Percentiles rank a stretch among this genome's conserved stretches.
These are phyloP conservation scores for Sylvilagus bachmani DNA, from an alignment of 2,113 vertebrate species.

Conservation along the genomic window DNA sequence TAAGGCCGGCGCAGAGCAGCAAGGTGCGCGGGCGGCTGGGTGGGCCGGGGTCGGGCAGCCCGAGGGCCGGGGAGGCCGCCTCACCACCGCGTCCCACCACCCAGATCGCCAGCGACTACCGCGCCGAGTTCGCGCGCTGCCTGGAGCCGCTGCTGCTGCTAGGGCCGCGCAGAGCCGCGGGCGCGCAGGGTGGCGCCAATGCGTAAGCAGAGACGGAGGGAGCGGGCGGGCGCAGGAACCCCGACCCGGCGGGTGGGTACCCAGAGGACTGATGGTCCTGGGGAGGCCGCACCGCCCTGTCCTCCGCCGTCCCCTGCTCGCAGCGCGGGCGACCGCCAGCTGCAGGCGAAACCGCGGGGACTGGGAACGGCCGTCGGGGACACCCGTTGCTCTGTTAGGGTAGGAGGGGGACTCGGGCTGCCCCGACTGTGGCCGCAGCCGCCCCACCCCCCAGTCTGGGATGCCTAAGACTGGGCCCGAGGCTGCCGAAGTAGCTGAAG, in stretches of 20 bases:
- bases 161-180: conserved; percentile 86
- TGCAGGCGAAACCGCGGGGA: too few species aligned
- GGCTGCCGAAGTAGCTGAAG: not conserved
- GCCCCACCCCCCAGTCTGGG: not conserved
- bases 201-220: conserved; percentile 8
- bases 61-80: fast-evolving
- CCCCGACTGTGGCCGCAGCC: not conserved
- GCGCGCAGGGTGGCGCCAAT: conserved; percentile 61
- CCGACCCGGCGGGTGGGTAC: too few species aligned
- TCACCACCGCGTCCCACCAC: not conserved
- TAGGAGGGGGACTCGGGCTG: not conserved
- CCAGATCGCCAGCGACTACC: conserved; percentile 95
- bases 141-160: conserved; percentile 93
- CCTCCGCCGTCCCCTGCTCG: not conserved
- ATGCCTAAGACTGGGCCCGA: not conserved
- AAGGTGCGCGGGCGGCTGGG: conserved; percentile 86
- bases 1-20: conserved; percentile 94
- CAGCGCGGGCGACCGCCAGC: too few species aligned
- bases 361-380: not conserved
- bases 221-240: too few species aligned
- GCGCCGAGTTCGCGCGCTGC: conserved; percentile 93
- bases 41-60: fast-evolving
- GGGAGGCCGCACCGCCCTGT: fast-evolving
- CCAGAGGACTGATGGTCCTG: fast-evolving
- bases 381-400: not conserved